Base-by-base conservation (phyloP, 2,888 invertebrate genomes). In the Hypercompe scribonia region DNA sequence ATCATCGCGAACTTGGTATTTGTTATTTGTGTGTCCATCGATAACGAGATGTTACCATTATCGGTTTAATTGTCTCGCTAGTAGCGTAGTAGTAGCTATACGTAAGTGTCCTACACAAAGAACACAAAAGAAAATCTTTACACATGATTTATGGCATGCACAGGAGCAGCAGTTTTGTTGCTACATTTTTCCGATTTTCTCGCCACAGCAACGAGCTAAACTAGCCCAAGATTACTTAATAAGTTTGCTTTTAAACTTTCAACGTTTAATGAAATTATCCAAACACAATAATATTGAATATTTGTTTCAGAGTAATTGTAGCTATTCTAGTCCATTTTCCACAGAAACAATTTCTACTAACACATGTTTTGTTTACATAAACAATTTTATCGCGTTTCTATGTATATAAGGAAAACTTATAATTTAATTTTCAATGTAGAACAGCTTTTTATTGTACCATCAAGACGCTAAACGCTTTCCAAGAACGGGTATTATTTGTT, bases 311-410 rank as follows among this genome's bases (percentile, higher is more conserved):
- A 28, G 58, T 58, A 28, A 58, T 33, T 34, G 64, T 13, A 34
- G 34, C 64, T 64, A 33, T 34, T 64, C 11, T 24, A 33, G 31
- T 42, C 69, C 64, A 50, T 54, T 67, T 13, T 77, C 42, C 50
- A 66, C 66, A 64, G 69, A 81, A 80, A 81, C 81, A 81, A 81
- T 80, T 80, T 79, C 76, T 71, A 68, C 71, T 66, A 36, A 34
- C 72, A 54, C 71, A 65, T 73, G 67, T 72, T 73, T 70, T 81
- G 82, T 81, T 78, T 81, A 80, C 70, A 61, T 33, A 79, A 73
- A 79, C 71, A 78, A 76, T 73, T 79, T 79, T 81, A 80, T 70
- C 64, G 82, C 61, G 67, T 24, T 28, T 28, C 58, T 28, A 58
- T 58, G 58, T 58, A 58, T 58, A 58, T 58, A 15, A 58, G 28